Evolutionary conservation across 2,888 invertebrate species (phyloP), one percentile per base, ranked within the genome.

Genomic region (Plutella xylostella): DNA sequence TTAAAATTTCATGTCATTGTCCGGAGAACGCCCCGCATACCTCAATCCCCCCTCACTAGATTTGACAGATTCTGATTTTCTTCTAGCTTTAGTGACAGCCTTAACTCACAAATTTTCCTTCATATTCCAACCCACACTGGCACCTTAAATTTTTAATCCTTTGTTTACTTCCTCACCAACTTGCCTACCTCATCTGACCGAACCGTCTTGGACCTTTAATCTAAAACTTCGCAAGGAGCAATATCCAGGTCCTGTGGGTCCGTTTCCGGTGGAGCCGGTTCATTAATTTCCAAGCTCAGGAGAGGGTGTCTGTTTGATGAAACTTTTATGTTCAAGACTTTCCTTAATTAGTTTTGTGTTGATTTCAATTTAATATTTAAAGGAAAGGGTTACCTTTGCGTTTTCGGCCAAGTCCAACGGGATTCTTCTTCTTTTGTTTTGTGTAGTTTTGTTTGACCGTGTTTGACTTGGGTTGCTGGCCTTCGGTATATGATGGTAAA

Each of bases 331-430:
- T 19, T 12, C 14, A 18, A 17, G 25, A 14, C 18, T 38, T 42
- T 30, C 14, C 18, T 42, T 42, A 42, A 42, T 42, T 42, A 42
- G 20, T 42, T 42, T 31, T 31, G n/a, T 30, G 42, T 42, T 30
- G 30, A 42, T 20, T 30, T 30, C 42, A 19, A 42, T 31, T 42
- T 42, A 19, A 42, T 42, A 42, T 25, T 37, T 37, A 11, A 35
- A 18, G 6, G 35, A 12, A 19, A 35, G 20, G 9, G 37, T 19
- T 20, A 3, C n/a, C 19, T 37, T 35, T 17, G 19, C 12, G 19
- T 3, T 37, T 11, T 20, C n/a, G 3, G 19, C 6, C 28, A 28
- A 28, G 7, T 28, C n/a, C n/a, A 28, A n/a, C 28, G 28, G 28
- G 22, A 5, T 28, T 4, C 4, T 28, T 28, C 11, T 28, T 28